Percentiles rank a stretch among this genome's conserved stretches.
These are phyloP conservation scores for Acanthosepion lycidas DNA, from an alignment of 2,888 invertebrate genomes.

Conservation along the genomic window DNA sequence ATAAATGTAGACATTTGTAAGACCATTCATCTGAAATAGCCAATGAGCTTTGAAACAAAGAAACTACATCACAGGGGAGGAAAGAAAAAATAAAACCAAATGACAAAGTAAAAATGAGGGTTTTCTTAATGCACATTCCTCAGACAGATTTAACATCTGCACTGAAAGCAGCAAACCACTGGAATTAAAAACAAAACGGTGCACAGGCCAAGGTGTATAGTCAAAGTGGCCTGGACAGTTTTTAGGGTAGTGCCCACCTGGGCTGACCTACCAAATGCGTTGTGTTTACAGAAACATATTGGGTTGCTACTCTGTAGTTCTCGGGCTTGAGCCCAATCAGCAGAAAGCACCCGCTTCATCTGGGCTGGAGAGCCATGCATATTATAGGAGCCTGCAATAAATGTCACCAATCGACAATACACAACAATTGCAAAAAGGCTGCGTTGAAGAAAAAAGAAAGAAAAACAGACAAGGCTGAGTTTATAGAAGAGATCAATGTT, in stretches of 20 bases:
- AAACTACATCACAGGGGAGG: not conserved
- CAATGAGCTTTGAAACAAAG: not conserved
- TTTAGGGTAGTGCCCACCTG: not conserved
- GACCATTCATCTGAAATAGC: not conserved
- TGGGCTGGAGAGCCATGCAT: constrained; percentile 39
- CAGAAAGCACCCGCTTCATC: constrained; percentile 40
- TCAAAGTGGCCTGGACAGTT: not conserved
- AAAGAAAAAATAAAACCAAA: not conserved
- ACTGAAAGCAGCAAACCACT: not conserved
- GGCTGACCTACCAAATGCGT: constrained; percentile 11
- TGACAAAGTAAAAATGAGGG: not conserved
- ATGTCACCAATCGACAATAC: constrained; percentile 34
- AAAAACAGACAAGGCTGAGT: not conserved
- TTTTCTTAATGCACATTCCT: not conserved
- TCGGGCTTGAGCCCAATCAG: constrained; percentile 45
- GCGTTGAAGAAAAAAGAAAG: not conserved
- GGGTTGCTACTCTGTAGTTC: constrained; percentile 41
- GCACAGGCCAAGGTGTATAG: not conserved
- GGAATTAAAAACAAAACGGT: not conserved
- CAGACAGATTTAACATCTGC: constrained; percentile 18
- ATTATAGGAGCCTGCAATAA: constrained; percentile 45
- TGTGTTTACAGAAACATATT: constrained; percentile 45
- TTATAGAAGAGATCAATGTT: not conserved
- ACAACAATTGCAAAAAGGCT: not conserved
- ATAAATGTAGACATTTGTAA: not conserved